Percentiles rank a stretch among this genome's conserved stretches.
These are phyloP conservation scores for Aphis craccivora DNA, from an alignment of 1,140 invertebrate species.

Conservation along the genomic window DNA sequence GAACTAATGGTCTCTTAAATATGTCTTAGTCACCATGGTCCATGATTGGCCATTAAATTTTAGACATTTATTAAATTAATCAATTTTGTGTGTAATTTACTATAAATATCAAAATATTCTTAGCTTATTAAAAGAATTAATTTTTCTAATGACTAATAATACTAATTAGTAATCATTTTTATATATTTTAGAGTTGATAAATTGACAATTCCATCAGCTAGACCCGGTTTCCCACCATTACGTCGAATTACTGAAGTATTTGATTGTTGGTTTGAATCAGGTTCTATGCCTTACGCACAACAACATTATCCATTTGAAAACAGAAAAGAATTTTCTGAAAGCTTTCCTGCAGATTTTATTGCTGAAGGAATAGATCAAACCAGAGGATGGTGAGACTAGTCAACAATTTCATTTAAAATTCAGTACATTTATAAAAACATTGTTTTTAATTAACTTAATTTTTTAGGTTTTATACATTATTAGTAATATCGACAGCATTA, in stretches of 20 bases:
- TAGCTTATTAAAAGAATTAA: neutral
- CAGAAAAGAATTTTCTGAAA: constrained; percentile 88
- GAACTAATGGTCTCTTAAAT: too few relatives aligned
- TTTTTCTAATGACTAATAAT: neutral
- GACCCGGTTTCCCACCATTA: constrained; percentile 82
- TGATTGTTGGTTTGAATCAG: constrained; percentile 99
- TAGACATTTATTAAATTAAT: too few relatives aligned
- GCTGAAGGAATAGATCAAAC: constrained; percentile 99
- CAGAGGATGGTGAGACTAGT: constrained; percentile 78
- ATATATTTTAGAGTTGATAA: constrained; percentile 77
- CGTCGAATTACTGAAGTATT: constrained; percentile 93
- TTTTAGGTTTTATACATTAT: constrained; percentile 89
- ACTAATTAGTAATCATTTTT: neutral
- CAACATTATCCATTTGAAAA: constrained; percentile 96
- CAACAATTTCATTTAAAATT: constrained; percentile 57
- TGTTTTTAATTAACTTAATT: neutral
- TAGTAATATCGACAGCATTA: constrained; percentile 93
- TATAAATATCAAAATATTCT: neutral
- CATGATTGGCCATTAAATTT: too few relatives aligned
- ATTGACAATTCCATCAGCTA: constrained; percentile 90
- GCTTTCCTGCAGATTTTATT: constrained; percentile 99
- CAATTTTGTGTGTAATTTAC: too few relatives aligned
- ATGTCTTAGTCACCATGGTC: too few relatives aligned
- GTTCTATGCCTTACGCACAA: constrained; percentile 99
- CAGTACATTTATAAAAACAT: neutral